Evolutionary conservation across 2,113 vertebrate species (phyloP).

Genomic region (Stomatorhinus ivindoensis): DNA sequence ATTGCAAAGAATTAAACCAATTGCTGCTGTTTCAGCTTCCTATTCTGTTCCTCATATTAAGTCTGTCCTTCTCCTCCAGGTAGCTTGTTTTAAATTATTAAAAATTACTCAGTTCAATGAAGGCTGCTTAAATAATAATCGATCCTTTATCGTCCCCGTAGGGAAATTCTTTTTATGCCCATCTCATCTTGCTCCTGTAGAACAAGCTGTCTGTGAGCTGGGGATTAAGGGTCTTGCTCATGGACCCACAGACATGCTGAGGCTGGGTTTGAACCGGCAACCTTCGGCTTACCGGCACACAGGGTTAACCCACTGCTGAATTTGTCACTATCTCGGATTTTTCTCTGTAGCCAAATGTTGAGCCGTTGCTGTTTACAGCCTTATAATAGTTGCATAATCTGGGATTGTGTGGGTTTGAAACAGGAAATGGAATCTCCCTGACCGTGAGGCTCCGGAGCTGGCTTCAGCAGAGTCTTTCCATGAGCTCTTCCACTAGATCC

Average conservation of each 20-base stretch:
- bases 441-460: neutral
- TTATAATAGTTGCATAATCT: neutral
- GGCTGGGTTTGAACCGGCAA: no score
- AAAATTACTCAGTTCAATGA: neutral
- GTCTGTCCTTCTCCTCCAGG: neutral
- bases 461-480: neutral
- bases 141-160: no score
- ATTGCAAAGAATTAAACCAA: neutral
- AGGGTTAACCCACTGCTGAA: no score
- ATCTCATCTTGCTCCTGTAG: no score
- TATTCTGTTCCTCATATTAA: neutral
- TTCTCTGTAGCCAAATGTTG: neutral
- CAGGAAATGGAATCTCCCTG: neutral
- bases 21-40: neutral
- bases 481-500: neutral
- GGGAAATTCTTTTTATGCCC: no score
- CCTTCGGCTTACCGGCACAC: no score
- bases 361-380: neutral
- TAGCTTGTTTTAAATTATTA: neutral
- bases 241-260: no score
- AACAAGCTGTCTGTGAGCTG: no score
- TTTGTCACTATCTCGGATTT: neutral
- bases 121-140: neutral
- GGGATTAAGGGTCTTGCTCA: no score
- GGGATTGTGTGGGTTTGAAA: conserved; percentile 3